Conservation (phyloP, 2,888 invertebrate genomes). For the Ferdinandea cuprea region DNA sequence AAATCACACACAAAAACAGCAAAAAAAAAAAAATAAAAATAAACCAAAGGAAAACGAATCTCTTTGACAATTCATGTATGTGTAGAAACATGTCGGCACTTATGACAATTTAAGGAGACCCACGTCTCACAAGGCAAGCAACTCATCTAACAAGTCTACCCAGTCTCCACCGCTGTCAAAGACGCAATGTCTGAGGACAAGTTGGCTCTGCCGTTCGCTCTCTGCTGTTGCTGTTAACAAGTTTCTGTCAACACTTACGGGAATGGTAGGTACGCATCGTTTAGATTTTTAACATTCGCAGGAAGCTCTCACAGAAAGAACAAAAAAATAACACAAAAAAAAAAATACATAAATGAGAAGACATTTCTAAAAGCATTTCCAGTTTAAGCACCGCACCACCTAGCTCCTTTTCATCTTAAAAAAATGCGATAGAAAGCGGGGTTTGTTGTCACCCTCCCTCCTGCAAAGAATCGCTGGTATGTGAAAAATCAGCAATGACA, state of each 20-base stretch:
- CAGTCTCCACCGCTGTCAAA: background rate
- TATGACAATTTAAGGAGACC: conserved; percentile 44
- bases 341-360: background rate
- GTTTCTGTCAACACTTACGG: conserved; percentile 47
- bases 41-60: background rate
- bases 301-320: background rate
- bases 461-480: conserved; percentile 28
- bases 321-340: background rate
- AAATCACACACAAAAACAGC: background rate
- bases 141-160: conserved; percentile 9
- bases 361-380: conserved; percentile 42
- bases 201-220: conserved; percentile 6
- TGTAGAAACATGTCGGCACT: conserved; percentile 33
- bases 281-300: conserved; percentile 30
- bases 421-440: conserved; percentile 31
- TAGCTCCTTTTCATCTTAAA: background rate
- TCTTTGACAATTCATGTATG: conserved; percentile 5
- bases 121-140: conserved; percentile 6
- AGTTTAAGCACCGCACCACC: background rate
- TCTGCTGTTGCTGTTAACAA: conserved; percentile 37
- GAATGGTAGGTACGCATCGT: conserved; percentile 51
- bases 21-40: too few relatives aligned
- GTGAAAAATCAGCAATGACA: conserved; percentile 44
- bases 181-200: conserved; percentile 1
- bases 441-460: conserved; percentile 30